Evolutionary conservation across 2,797 vertebrate species (phyloP).

Genomic region (Pseudomugil tenellus): DNA sequence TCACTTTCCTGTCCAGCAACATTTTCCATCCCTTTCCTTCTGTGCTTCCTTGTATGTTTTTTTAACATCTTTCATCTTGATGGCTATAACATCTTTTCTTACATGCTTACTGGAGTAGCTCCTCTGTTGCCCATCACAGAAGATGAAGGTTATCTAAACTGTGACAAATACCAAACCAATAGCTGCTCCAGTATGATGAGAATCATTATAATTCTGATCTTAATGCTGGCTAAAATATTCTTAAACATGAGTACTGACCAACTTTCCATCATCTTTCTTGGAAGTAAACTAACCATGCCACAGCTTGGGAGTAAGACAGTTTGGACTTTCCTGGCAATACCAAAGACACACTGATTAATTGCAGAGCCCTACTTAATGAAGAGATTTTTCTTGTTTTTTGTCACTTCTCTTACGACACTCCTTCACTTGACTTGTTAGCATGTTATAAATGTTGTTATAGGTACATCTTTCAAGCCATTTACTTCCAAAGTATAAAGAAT

Average conservation of each 20-base stretch:
- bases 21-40: no score
- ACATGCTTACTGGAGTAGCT: background rate
- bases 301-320: background rate
- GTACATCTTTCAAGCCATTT: background rate
- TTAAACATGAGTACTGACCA: background rate
- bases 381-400: background rate
- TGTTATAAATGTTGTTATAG: background rate
- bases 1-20: background rate
- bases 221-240: no score
- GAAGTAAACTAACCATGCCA: background rate
- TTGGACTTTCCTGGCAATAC: background rate
- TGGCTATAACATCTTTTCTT: background rate
- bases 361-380: background rate
- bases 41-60: no score
- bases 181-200: background rate
- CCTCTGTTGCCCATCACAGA: background rate
- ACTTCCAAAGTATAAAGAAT: background rate
- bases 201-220: background rate
- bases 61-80: no score
- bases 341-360: background rate
- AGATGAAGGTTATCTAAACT: no score
- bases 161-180: background rate
- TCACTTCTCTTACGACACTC: background rate
- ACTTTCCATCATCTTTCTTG: background rate
- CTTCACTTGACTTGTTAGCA: background rate